phyloP scores from a whole-genome alignment of 2,113 vertebrate genomes.

The Bungarus multicinctus region DNA sequence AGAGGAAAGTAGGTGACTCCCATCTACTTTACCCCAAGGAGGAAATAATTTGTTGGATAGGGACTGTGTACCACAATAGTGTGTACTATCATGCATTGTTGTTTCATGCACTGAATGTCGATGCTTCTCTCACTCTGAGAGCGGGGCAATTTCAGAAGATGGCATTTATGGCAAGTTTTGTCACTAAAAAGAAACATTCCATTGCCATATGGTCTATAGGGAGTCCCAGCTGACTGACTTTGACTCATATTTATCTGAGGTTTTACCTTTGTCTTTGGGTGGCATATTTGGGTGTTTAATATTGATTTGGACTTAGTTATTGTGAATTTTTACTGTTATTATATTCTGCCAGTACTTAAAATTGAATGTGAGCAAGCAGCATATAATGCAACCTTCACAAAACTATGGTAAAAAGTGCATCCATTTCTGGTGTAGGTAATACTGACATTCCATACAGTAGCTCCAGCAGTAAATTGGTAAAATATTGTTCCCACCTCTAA shows the following conservation, averaged over 20 bases:
- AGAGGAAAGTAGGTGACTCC: neutral
- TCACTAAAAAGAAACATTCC: no score
- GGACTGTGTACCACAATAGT: neutral
- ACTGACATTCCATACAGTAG: neutral
- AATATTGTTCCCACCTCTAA: neutral
- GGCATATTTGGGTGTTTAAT: neutral
- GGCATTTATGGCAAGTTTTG: neutral
- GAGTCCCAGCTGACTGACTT: neutral
- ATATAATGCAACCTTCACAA: neutral
- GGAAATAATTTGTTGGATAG: neutral
- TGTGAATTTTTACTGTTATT: neutral
- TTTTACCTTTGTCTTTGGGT: neutral
- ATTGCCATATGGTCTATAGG: no score
- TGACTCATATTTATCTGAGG: neutral
- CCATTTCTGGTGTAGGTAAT: neutral
- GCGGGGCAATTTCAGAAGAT: neutral
- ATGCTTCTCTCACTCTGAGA: neutral
- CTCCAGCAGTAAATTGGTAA: neutral
- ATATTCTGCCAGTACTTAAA: neutral
- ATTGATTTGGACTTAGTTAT: neutral
- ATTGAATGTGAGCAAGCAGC: neutral
- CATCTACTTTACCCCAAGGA: neutral
- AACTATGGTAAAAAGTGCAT: neutral
- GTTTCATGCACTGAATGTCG: neutral
- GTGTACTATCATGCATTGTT: neutral